phyloP scores from a whole-genome alignment of 2,113 vertebrate genomes.

The Poecile atricapillus region DNA sequence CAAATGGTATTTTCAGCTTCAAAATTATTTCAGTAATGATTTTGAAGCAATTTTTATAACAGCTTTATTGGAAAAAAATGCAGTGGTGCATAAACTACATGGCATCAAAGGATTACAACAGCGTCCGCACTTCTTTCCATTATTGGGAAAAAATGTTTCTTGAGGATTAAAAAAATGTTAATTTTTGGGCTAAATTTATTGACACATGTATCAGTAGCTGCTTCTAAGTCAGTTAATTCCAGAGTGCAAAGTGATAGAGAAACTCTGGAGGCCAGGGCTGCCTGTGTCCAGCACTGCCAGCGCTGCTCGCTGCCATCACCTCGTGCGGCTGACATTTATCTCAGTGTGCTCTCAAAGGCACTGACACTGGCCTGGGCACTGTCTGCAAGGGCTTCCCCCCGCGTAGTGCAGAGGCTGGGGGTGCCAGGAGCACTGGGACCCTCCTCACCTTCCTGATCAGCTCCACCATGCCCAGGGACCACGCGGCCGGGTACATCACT shows the following conservation, averaged over 20 bases:
- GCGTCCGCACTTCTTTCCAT: not conserved
- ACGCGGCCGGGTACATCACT: constrained; percentile 84
- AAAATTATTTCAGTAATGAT: not conserved
- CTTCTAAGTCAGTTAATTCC: not conserved
- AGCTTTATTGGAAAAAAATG: not conserved
- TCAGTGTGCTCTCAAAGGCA: not conserved
- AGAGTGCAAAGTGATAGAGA: not conserved
- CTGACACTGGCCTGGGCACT: not conserved
- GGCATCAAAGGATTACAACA: not conserved
- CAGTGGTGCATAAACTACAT: not conserved
- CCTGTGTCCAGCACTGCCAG: rapidly evolving
- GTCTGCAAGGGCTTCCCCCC: rapidly evolving
- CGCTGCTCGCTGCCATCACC: not conserved
- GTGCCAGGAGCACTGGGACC: not conserved
- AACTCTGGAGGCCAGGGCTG: not conserved
- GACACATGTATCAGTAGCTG: not conserved
- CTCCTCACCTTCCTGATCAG: constrained; percentile 86
- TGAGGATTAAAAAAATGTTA: not conserved
- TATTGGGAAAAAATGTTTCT: not conserved
- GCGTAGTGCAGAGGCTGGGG: rapidly evolving
- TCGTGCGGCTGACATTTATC: rapidly evolving
- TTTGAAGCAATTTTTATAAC: not conserved
- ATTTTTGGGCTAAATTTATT: not conserved
- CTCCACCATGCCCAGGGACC: constrained; percentile 86
- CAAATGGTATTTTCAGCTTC: not conserved